Evolutionary conservation across 64 coral and sea anemone species (phyloP).

Genomic region (Pachyseris speciosa): DNA sequence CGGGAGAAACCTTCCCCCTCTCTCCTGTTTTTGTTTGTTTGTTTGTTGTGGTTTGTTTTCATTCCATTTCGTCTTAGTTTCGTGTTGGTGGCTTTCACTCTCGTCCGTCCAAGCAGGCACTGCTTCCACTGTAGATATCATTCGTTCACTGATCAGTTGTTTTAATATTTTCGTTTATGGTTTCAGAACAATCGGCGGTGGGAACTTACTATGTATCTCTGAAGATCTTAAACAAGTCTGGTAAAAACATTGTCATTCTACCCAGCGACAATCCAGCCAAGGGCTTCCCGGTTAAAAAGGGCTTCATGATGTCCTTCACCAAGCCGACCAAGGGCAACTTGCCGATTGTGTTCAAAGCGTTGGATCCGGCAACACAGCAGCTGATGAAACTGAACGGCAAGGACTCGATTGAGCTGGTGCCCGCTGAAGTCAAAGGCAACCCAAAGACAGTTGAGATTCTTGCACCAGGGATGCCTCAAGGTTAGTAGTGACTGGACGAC

Average conservation of each 20-base stretch:
- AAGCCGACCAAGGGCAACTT: conserved; percentile 62
- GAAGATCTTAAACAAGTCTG: conserved; percentile 77
- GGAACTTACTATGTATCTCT: conserved; percentile 66
- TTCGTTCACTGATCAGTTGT: not conserved
- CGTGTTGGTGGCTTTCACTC: too few species aligned
- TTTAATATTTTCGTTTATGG: not conserved
- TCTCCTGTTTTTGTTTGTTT: too few species aligned
- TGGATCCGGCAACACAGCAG: conserved; percentile 32
- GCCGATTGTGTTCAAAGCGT: conserved; percentile 45
- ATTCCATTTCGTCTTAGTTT: too few species aligned
- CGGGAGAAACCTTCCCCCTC: too few species aligned
- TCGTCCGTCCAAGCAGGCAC: too few species aligned
- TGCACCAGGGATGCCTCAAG: conserved; percentile 41
- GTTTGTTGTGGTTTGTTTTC: too few species aligned
- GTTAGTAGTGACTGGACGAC: too few species aligned
- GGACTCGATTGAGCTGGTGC: conserved; percentile 8
- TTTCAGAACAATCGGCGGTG: conserved; percentile 10
- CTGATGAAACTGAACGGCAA: conserved; percentile 74
- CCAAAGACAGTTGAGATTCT: conserved; percentile 51
- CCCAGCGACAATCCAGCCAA: conserved; percentile 53
- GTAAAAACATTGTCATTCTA: conserved; percentile 58
- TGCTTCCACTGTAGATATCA: too few species aligned
- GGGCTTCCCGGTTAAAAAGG: conserved; percentile 57
- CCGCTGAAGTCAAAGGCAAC: conserved; percentile 40
- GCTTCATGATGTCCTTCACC: conserved; percentile 15